These are phyloP conservation scores for Phortica variegata DNA, from an alignment of 1,140 invertebrate species.

Conservation along the genomic window DNA sequence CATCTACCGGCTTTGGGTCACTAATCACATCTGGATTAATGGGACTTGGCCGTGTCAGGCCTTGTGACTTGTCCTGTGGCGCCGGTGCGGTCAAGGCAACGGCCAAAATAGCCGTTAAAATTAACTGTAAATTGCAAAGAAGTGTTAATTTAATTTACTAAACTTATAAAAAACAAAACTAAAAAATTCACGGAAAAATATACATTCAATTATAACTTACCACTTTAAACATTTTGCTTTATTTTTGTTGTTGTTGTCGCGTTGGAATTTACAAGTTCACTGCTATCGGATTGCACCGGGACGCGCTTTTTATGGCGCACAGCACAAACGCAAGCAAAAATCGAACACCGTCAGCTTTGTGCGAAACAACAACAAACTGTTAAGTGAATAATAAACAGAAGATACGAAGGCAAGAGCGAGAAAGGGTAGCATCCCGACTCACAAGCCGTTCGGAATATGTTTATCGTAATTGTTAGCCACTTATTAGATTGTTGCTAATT, in stretches of 20 bases:
- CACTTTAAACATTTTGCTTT: constrained; percentile 25
- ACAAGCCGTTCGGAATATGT: constrained; percentile 6
- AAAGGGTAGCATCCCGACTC: background rate
- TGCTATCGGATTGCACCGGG: background rate
- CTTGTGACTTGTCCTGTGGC: constrained; percentile 2
- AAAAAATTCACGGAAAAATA: background rate
- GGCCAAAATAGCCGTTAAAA: constrained; percentile 27
- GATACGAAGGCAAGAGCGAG: constrained; percentile 28
- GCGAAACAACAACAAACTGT: constrained; percentile 9
- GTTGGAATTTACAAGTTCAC: constrained; percentile 11
- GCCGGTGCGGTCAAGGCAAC: constrained; percentile 24
- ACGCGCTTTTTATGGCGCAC: constrained; percentile 1
- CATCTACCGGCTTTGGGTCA: constrained; percentile 24
- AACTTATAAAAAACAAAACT: background rate
- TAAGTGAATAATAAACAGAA: background rate
- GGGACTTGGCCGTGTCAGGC: constrained; percentile 23
- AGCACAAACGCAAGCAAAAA: constrained; percentile 1
- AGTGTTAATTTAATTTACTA: too few relatives aligned
- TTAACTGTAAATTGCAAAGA: constrained; percentile 24
- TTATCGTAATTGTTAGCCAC: constrained; percentile 36
- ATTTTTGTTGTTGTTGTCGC: background rate
- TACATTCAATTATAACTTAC: constrained; percentile 18
- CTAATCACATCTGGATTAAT: constrained; percentile 28
- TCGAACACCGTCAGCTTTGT: too few relatives aligned
- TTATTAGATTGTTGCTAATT: constrained; percentile 49